phyloP scores from a whole-genome alignment of 1,140 invertebrate genomes.

The Ditylenchus dipsaci region DNA sequence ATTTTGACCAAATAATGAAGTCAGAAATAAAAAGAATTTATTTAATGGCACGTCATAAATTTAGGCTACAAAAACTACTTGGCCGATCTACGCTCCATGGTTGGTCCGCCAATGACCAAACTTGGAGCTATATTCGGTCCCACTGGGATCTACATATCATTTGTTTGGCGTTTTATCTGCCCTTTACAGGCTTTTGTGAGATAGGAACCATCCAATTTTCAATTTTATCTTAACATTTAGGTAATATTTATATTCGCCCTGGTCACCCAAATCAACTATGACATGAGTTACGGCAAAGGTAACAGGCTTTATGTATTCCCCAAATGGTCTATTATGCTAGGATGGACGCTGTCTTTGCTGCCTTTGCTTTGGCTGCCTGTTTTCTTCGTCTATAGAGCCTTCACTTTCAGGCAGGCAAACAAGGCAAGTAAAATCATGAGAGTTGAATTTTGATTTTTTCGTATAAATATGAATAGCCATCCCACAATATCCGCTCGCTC shows the following conservation, averaged over 20 bases:
- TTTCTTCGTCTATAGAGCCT: conserved; percentile 7
- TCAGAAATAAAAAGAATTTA: too few relatives aligned
- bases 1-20: too few relatives aligned
- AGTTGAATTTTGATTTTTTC: too few relatives aligned
- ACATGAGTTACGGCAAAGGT: conserved; percentile 32
- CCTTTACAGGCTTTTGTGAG: conserved; percentile 11
- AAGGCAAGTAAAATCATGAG: conserved; percentile 2
- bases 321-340: conserved; percentile 26
- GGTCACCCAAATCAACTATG: conserved; percentile 22
- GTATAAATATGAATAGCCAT: too few relatives aligned
- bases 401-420: conserved; percentile 5
- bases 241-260: conserved; percentile 23
- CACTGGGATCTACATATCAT: conserved; percentile 26
- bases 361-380: conserved; percentile 20
- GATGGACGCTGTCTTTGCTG: conserved; percentile 30
- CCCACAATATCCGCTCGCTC: too few relatives aligned
- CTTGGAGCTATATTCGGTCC: conserved; percentile 25
- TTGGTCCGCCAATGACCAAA: conserved; percentile 23
- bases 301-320: conserved; percentile 26
- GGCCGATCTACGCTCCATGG: conserved; percentile 20
- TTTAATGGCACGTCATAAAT: too few relatives aligned
- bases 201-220: too few relatives aligned
- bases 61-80: conserved; percentile 24
- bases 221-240: conserved; percentile 9
- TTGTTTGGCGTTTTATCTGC: conserved; percentile 20